Base-by-base conservation (phyloP, 2,797 vertebrate species). In the Mus minutoides region DNA sequence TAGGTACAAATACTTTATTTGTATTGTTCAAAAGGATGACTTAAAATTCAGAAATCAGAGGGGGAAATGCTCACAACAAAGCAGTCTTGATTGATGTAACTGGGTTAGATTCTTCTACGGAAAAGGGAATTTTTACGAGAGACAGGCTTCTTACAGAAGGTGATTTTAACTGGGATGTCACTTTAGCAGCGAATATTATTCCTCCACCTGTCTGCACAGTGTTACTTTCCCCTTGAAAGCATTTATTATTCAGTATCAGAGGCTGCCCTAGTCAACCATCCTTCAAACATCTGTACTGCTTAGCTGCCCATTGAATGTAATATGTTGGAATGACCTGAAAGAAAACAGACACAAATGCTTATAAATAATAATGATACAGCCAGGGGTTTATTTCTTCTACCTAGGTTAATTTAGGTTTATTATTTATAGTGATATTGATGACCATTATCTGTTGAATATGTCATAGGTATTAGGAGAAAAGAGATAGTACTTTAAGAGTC, bases 31-130 rank as follows among this genome's bases (percentile, higher is more conserved):
- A 76, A 93, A 89, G 78, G 19, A 86, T 62, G 2, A 40, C 87
- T 90, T 91, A 91, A 91, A 77, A 86, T 88, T 95, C 60, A 73
- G 52, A 95, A 88, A 69, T 24, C 29, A 8, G 43, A 86, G 8
- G 26, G 29, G 89, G 83, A 75, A 52, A 31, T 46, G 13, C 12
- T 64, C 64, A 87, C 6, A 91, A 64, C 12, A 40, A 62, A 58
- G 52, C 62, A 84, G 8, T 43, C n/a, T 46, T 94, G 96, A 97
- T 85, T 95, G 93, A 95, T 49, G 14, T 87, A 93, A 93, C 80
- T 97, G 56, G 93, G 88, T 95, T 96, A 95, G 56, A 67, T 40
- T 96, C 62, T 93, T 94, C 46, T 19, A 60, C 1, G 12, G 85
- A 86, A 90, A 88, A 64, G 26, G 4, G 60, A 94, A 3, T 52